Evolutionary conservation across 2,797 vertebrate species (phyloP).

Genomic region (Mormyrus hasselquistii): DNA sequence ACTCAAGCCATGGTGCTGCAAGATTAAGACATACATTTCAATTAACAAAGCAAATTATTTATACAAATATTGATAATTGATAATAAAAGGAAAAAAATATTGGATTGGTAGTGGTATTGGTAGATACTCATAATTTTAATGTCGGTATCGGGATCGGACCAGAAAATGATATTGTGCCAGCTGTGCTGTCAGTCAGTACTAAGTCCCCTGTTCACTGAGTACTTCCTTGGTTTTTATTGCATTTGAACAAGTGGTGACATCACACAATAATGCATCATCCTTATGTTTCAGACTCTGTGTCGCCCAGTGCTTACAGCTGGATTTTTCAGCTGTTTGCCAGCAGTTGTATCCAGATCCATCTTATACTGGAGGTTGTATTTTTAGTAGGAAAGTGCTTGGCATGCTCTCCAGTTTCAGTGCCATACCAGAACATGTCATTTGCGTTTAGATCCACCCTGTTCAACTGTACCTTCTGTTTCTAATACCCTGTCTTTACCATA

Average conservation of each 20-base stretch:
- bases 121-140: neutral
- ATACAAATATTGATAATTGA: neutral
- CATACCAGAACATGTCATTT: conserved; percentile 1
- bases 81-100: neutral
- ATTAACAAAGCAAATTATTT: too few relatives aligned
- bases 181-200: neutral
- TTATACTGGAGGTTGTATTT: neutral
- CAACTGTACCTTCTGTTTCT: neutral
- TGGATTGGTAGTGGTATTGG: neutral
- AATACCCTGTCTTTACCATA: neutral
- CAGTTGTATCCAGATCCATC: neutral
- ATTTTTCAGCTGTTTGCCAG: neutral
- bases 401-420: conserved; percentile 1
- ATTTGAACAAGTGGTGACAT: neutral
- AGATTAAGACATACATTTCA: neutral
- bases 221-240: neutral
- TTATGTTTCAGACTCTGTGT: neutral
- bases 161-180: conserved; percentile 1
- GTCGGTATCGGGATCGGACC: neutral
- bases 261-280: neutral
- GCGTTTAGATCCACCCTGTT: neutral
- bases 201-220: neutral
- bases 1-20: neutral
- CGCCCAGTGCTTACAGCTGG: neutral
- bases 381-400: neutral